Percentiles rank a stretch among this genome's conserved stretches.
Conservation (phyloP, 2,888 invertebrate genomes). For the Deladenus siricidicola region DNA sequence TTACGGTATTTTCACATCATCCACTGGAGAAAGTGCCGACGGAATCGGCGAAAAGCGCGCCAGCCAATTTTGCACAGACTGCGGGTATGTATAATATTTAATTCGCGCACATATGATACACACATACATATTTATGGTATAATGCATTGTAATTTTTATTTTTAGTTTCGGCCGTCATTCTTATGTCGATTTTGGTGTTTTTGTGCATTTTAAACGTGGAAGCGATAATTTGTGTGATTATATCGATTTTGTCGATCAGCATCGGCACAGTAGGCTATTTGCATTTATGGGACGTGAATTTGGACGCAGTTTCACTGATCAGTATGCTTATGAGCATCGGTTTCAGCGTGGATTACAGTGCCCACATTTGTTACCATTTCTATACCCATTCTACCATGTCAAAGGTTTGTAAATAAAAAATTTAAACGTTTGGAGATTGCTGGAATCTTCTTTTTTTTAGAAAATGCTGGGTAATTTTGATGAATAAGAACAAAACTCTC, state of each 20-base stretch:
- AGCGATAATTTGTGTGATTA: conserved; percentile 46
- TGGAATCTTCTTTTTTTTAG: too few relatives aligned
- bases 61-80: conserved; percentile 46
- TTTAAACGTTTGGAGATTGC: too few relatives aligned
- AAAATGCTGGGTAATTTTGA: too few relatives aligned
- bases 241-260: conserved; percentile 49
- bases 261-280: conserved; percentile 45
- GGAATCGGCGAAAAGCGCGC: conserved; percentile 49
- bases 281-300: conserved; percentile 47
- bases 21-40: conserved; percentile 48
- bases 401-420: too few relatives aligned
- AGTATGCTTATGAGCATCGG: conserved; percentile 50
- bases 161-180: conserved; percentile 43
- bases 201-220: conserved; percentile 46
- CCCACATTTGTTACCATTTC: conserved; percentile 51
- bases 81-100: conserved; percentile 26
- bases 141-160: not conserved
- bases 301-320: conserved; percentile 48
- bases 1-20: conserved; percentile 47
- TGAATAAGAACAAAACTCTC: too few relatives aligned
- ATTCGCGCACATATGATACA: too few relatives aligned
- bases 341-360: conserved; percentile 47
- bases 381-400: too few relatives aligned
- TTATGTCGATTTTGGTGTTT: conserved; percentile 49
- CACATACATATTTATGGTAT: conserved; percentile 5